phyloP scores from a whole-genome alignment of 1,140 invertebrate species.

The Lucilia sericata region DNA sequence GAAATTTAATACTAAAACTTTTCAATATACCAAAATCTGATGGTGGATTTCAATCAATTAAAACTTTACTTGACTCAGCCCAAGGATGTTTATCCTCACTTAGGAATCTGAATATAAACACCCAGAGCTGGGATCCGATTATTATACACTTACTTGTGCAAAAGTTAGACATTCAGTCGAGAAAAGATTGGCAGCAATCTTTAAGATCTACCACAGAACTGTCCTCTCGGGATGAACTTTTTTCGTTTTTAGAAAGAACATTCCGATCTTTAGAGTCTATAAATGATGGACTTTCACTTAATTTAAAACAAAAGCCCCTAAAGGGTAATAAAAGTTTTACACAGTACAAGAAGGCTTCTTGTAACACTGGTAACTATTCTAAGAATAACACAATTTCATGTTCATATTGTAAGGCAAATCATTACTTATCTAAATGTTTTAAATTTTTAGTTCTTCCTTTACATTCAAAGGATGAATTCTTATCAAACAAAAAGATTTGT shows the following conservation, averaged over 20 bases:
- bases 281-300: no score
- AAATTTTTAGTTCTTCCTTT: not conserved
- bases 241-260: conserved; percentile 22
- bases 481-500: no score
- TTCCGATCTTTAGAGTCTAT: conserved; percentile 20
- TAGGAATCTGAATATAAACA: conserved; percentile 4
- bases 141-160: conserved; percentile 1
- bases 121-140: conserved; percentile 7
- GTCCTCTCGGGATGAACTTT: not conserved
- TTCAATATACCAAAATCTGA: conserved; percentile 33
- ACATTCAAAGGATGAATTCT: not conserved
- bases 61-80: no score
- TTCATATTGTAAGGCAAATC: conserved; percentile 13
- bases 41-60: not conserved
- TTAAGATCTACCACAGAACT: conserved; percentile 2
- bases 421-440: not conserved
- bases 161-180: conserved; percentile 9
- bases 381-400: not conserved
- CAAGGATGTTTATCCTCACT: not conserved
- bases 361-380: not conserved
- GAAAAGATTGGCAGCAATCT: conserved; percentile 36
- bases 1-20: not conserved
- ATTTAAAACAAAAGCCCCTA: no score
- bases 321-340: no score
- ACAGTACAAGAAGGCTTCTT: no score